Base-by-base conservation (phyloP, 2,797 vertebrate genomes). In the Myoxocephalus aenaeus region DNA sequence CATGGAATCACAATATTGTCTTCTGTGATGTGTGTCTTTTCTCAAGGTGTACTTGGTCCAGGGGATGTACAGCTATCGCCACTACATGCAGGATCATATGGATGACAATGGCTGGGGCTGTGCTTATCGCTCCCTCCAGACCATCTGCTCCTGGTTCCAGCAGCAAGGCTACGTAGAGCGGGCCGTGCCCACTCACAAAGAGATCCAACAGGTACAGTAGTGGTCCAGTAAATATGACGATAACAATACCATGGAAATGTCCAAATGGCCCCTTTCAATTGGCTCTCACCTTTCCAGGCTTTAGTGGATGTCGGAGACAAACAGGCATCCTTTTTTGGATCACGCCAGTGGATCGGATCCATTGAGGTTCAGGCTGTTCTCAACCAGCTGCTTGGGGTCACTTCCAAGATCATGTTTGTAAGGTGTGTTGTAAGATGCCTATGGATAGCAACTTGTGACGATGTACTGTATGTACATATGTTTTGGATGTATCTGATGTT, bases 41-140 rank as follows among this genome's bases (percentile, higher is more conserved):
- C 17, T 75, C 1, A 51, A 99, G 98, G 85, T 96, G 18, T 93
- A 78, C 70, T 75, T 96, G 83, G 97, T 99, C 11, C 96, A 96
- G 40, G 98, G 98, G 25, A 82, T 94, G 1, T 99, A 99, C 29
- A 96, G 95, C 64, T 99, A 99, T 66, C 97, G 98, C 86, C 98
- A 99, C 91, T 99, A 99, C 27, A 96, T 98, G 97, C 98, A 99
- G 90, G 97, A 98, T 80, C 96, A 92, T 20, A 80, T 94, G 1
- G 96, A 99, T 63, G 98, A 99, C 94, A 97, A 87, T 0, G 98
- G 98, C 57, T 99, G 98, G 98, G 98, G 98, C 86, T 99, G 98
- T 71, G 98, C 98, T 11, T 99, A 99, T 79, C 96, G 98, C 7
- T 99, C 98, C 18, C 89, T 99, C 56, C 98, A 99, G 91, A 99